phyloP scores from a whole-genome alignment of 2,797 vertebrate genomes.

The Syndactyla subalaris region DNA sequence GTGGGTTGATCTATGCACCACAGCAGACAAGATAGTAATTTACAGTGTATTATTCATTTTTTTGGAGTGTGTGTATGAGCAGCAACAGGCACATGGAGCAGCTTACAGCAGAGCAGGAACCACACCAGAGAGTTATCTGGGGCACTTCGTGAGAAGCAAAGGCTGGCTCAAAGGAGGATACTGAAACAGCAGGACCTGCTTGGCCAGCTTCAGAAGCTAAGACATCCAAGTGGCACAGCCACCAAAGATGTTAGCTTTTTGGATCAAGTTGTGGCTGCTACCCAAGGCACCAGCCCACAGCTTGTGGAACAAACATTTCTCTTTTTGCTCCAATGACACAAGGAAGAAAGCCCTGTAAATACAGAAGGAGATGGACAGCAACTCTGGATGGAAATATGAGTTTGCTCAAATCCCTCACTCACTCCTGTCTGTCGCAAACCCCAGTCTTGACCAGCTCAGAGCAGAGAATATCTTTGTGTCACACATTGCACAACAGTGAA shows the following conservation, averaged over 20 bases:
- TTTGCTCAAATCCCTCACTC: background rate
- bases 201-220: background rate
- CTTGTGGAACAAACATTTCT: background rate
- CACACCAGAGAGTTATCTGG: accelerated
- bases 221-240: background rate
- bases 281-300: accelerated
- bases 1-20: constrained; percentile 14
- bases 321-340: background rate
- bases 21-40: background rate
- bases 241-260: background rate
- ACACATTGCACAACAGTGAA: background rate
- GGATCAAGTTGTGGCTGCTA: background rate
- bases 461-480: background rate
- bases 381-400: accelerated
- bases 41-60: background rate
- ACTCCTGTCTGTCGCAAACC: background rate
- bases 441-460: background rate
- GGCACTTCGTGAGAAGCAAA: accelerated
- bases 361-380: background rate
- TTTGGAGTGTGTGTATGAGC: accelerated
- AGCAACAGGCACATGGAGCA: background rate
- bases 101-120: background rate
- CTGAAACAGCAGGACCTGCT: background rate
- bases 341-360: background rate
- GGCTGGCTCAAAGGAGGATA: background rate